phyloP scores from a whole-genome alignment of 2,113 vertebrate genomes.

The Echinops telfairi region DNA sequence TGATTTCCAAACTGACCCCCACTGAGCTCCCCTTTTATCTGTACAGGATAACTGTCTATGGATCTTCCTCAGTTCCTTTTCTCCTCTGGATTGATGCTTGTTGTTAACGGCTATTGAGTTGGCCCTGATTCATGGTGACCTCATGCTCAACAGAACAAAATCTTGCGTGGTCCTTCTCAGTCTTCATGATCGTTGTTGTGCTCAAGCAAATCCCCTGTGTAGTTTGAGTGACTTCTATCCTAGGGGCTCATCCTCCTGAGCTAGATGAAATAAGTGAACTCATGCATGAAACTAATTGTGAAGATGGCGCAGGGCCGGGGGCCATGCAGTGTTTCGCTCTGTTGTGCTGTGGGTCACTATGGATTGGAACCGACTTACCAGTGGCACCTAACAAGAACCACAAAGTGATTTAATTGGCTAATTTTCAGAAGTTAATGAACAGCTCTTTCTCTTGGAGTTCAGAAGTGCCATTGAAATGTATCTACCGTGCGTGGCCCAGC shows the following conservation, averaged over 20 bases:
- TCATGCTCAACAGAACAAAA: not conserved
- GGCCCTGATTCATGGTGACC: not conserved
- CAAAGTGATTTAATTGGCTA: not conserved
- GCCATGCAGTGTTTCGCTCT: too few relatives aligned
- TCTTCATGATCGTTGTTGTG: not conserved
- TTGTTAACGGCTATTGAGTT: not conserved
- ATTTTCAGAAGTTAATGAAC: not conserved
- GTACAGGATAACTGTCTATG: rapidly evolving
- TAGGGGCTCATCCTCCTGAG: too few relatives aligned
- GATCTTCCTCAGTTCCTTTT: rapidly evolving
- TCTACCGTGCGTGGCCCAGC: not conserved
- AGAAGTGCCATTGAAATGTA: not conserved
- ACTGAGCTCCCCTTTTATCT: rapidly evolving
- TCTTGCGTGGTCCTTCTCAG: not conserved
- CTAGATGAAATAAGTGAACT: too few relatives aligned
- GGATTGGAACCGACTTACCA: too few relatives aligned
- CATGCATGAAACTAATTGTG: too few relatives aligned
- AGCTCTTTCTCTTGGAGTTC: not conserved
- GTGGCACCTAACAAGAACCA: too few relatives aligned
- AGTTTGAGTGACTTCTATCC: not conserved
- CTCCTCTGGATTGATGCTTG: not conserved
- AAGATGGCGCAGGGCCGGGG: too few relatives aligned
- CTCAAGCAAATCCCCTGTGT: not conserved
- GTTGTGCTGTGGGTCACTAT: too few relatives aligned
- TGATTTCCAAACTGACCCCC: not conserved